Evolutionary conservation across 1,140 invertebrate genomes (phyloP), one percentile per base, ranked within the genome.

Genomic region (Aleiodes sp.): DNA sequence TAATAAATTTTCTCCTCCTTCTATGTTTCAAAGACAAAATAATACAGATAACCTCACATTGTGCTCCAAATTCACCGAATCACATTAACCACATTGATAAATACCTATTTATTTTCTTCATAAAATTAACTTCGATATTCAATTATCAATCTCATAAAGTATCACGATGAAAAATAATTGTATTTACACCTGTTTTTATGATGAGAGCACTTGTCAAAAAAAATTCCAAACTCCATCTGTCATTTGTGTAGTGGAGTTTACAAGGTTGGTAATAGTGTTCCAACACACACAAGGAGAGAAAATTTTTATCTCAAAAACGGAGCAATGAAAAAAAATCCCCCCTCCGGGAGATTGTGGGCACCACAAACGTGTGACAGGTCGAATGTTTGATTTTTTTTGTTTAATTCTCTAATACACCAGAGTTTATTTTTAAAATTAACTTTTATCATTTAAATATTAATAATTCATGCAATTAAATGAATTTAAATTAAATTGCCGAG

Each of bases 281-380:
- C n/a, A n/a, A n/a, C n/a, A n/a, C n/a, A n/a, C n/a, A n/a, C n/a
- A n/a, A n/a, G n/a, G n/a, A n/a, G n/a, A n/a, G n/a, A n/a, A n/a
- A n/a, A n/a, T n/a, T n/a, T n/a, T n/a, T n/a, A n/a, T n/a, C n/a
- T n/a, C n/a, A n/a, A n/a, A n/a, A n/a, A n/a, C n/a, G 31, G 31
- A 35, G 31, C 4, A 10, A 35, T 35, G 4, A 35, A 35, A 35
- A 35, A 35, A 35, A 35, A 35, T 35, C n/a, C n/a, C n/a, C n/a
- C n/a, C n/a, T n/a, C n/a, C 39, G 7, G 39, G 39, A 43, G 39
- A 43, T n/a, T 35, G 31, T 35, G 46, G 21, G 10, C 19, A n/a
- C 39, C 39, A n/a, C 39, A 14, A 43, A 31, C 56, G 35, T 14
- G 56, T 63, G 61, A 63, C 61, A 63, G 61, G 24, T 63, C 61